Percentiles rank a stretch among this genome's conserved stretches.
Conservation (phyloP, 2,113 vertebrate species). For the Vulpes lagopus region DNA sequence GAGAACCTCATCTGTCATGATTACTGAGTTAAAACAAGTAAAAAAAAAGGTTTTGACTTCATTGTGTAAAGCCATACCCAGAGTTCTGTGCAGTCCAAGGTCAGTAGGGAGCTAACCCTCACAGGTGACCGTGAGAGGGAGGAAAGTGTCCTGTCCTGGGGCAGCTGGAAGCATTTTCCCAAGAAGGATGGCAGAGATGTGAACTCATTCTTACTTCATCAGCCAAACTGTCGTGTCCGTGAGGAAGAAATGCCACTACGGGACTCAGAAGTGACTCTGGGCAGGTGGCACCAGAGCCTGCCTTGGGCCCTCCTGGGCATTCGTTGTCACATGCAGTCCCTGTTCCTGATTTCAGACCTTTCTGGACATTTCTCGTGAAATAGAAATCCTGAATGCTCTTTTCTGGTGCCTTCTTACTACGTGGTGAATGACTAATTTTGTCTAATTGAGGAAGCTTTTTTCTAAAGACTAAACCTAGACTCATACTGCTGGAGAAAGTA, state of each 20-base stretch:
- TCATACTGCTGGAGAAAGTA: not conserved
- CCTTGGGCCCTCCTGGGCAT: accelerated
- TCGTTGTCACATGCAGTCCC: not conserved
- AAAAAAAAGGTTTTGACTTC: not conserved
- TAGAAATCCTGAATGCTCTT: not conserved
- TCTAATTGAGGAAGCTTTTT: not conserved
- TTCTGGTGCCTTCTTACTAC: not conserved
- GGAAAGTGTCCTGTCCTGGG: not conserved
- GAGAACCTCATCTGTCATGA: not conserved
- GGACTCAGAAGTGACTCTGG: not conserved
- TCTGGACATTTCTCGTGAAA: not conserved
- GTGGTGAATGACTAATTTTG: constrained; percentile 14
- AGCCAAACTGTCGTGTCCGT: not conserved
- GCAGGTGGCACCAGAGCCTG: not conserved
- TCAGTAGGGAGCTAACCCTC: not conserved
- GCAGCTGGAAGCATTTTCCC: not conserved
- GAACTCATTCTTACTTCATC: not conserved
- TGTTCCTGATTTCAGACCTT: not conserved
- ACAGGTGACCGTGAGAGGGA: accelerated
- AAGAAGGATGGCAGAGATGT: constrained; percentile 59
- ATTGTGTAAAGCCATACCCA: not conserved
- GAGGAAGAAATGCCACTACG: not conserved
- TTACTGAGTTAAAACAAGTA: not conserved
- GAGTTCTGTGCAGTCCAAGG: not conserved
- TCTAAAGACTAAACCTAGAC: not conserved